These are phyloP conservation scores for Sander vitreus DNA, from an alignment of 2,113 vertebrate genomes.

Conservation along the genomic window DNA sequence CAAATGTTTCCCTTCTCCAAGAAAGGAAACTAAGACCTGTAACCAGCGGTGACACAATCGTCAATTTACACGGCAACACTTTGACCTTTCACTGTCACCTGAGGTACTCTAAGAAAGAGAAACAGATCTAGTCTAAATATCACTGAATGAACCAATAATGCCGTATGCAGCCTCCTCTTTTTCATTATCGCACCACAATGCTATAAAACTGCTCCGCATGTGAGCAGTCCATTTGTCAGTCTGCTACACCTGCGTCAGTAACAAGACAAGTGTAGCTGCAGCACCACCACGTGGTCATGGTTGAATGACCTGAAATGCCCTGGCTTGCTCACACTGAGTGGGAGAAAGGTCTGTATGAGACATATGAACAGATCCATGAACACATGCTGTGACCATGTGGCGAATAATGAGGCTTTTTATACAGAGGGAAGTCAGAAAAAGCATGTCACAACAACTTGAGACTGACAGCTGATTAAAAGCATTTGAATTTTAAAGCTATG, in stretches of 20 bases:
- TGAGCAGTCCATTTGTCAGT: constrained; percentile 8
- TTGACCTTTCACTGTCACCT: constrained; percentile 60
- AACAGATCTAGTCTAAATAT: constrained; percentile 1
- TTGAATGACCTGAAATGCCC: not conserved
- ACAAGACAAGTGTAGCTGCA: constrained; percentile 33
- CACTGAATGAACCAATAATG: constrained; percentile 42
- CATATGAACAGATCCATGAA: constrained; percentile 12
- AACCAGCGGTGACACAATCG: constrained; percentile 26
- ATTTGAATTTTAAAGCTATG: constrained; percentile 7
- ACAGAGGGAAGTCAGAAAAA: constrained; percentile 12
- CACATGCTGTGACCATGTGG: constrained; percentile 39
- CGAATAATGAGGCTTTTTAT: constrained; percentile 34
- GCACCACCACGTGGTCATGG: constrained; percentile 55
- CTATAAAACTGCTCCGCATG: constrained; percentile 34
- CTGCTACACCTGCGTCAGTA: not conserved
- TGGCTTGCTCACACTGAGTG: constrained; percentile 13
- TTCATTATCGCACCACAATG: constrained; percentile 30
- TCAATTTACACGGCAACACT: constrained; percentile 42
- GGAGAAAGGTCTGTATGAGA: constrained; percentile 33
- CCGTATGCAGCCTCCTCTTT: not conserved
- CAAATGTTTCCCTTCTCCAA: not conserved
- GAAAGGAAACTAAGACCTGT: not conserved
- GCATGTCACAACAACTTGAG: not conserved
- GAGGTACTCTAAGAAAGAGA: constrained; percentile 55
- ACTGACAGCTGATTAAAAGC: constrained; percentile 18